Percentiles rank a stretch among this genome's conserved stretches.
These are phyloP conservation scores for Apaloderma vittatum DNA, from an alignment of 2,113 vertebrate genomes.

Conservation along the genomic window DNA sequence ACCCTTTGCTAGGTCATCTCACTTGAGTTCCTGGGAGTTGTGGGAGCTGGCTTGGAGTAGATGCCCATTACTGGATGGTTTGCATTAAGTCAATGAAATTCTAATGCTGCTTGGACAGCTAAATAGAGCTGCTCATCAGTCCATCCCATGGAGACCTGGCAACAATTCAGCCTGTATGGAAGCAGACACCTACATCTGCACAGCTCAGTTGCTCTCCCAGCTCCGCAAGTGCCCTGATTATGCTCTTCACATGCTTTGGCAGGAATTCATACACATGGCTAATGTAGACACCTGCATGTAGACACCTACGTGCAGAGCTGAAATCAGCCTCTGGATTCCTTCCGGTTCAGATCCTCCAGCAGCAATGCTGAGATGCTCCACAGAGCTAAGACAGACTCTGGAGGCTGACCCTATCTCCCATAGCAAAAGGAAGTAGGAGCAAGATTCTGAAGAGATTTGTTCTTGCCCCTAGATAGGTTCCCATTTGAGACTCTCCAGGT, in stretches of 20 bases:
- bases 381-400: neutral
- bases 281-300: accelerated
- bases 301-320: neutral
- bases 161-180: neutral
- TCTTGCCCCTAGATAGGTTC: neutral
- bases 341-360: neutral
- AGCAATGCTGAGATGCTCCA: neutral
- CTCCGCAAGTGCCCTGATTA: neutral
- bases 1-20: neutral
- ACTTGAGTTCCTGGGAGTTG: neutral
- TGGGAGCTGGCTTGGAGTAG: neutral
- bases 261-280: accelerated
- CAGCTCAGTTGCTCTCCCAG: neutral
- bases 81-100: neutral
- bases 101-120: neutral
- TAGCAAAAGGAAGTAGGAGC: neutral
- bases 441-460: accelerated
- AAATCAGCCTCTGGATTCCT: neutral
- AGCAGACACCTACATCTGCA: neutral
- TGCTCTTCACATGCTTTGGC: neutral
- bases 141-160: neutral
- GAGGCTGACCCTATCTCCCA: neutral
- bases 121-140: neutral
- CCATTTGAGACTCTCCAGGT: neutral
- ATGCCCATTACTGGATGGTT: neutral